Base-by-base conservation (phyloP, 2,113 vertebrate species). In the Girardinichthys multiradiatus region DNA sequence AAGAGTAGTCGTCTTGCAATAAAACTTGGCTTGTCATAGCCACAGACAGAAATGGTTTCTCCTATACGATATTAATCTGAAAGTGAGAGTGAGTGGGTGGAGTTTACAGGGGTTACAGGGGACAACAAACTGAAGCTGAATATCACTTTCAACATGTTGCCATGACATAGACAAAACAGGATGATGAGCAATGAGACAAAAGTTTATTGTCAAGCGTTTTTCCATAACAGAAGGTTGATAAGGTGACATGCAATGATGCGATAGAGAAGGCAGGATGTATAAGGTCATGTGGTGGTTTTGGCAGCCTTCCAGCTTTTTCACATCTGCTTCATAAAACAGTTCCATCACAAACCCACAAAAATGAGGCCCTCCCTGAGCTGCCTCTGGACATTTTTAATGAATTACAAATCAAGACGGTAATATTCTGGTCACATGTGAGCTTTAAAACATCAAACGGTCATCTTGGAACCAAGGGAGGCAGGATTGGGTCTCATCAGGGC, bases 241-340 rank as follows among this genome's bases (percentile, higher is more conserved):
- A 85, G 68, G 60, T 80, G 72, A 83, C 78, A 68, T 65, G 66
- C 69, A 70, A 70, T 8, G 12, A 24, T 82, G 85, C 74, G 86
- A 85, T 86, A 70, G 11, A 64, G 10, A 45, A 73, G 70, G 59
- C 82, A 87, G 87, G 88, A 87, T 89, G 91, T 82, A 64, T 61
- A 87, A 87, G 81, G 89, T 90, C 84, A 88, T 12, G 11, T 19
- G 7, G 48, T 72, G 75, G 62, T 76, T 78, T 60, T 39, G 27
- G 45, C 42, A 84, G 33, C 68, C 80, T 45, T 33, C 1, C 64
- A 59, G 1, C 66, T 48, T 68, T 59, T 59, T 39, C 42, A 51
- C 12, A 10, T 71, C 61, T 74, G 57, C 28, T 71, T 57, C n/a
- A n/a, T n/a, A n/a, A n/a, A n/a, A n/a, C n/a, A n/a, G 31, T 33